A percentile compares a stretch with the other conserved stretches of the same genome.
Conservation (phyloP, 2,797 vertebrate genomes). For the Acanthurus leucopareius region DNA sequence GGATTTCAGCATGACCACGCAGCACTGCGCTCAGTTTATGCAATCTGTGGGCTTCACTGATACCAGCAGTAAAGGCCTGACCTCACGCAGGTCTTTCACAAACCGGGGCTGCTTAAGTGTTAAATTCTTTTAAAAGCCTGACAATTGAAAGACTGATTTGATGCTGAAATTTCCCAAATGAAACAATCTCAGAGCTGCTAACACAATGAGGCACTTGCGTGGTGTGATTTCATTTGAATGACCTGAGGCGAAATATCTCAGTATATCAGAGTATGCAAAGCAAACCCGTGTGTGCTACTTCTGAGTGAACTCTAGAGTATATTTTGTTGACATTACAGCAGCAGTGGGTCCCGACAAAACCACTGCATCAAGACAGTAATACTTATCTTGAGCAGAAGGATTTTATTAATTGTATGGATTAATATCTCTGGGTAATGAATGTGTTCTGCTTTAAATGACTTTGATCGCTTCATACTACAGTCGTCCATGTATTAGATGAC, state of each 20-base stretch:
- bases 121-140: constrained; percentile 35
- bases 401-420: constrained; percentile 9
- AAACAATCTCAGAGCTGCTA: constrained; percentile 30
- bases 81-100: constrained; percentile 47
- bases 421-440: neutral
- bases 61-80: constrained; percentile 27
- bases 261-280: neutral
- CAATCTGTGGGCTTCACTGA: constrained; percentile 46
- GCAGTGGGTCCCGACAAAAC: neutral
- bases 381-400: neutral
- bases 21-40: constrained; percentile 18
- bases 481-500: neutral
- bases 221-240: constrained; percentile 25
- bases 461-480: constrained; percentile 10
- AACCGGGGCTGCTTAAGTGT: neutral
- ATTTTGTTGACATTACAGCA: constrained; percentile 6
- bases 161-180: constrained; percentile 44
- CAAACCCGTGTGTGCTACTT: neutral
- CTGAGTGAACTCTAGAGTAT: neutral
- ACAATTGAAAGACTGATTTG: constrained; percentile 43
- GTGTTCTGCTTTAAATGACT: neutral
- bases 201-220: constrained; percentile 31
- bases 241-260: neutral
- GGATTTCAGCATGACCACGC: constrained; percentile 31
- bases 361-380: neutral